Evolutionary conservation across 2,888 invertebrate genomes (phyloP).

Genomic region (Tipula unca): DNA sequence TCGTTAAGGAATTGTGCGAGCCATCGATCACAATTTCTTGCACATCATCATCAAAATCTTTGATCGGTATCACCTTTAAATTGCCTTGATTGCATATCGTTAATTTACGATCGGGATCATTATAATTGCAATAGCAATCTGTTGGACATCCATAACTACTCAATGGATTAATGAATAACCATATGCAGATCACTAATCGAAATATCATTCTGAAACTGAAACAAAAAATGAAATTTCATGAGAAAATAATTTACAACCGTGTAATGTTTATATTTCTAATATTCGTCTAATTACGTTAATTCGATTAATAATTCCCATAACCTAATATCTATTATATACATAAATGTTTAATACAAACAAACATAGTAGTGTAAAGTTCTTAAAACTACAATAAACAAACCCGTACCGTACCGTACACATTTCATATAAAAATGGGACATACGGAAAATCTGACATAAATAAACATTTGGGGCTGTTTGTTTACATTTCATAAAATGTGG

Average conservation of each 20-base stretch:
- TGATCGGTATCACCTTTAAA: constrained; percentile 46
- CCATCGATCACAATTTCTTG: constrained; percentile 60
- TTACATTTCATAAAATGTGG: not conserved
- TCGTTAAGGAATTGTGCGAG: constrained; percentile 57
- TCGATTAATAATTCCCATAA: not conserved
- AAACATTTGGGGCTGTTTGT: not conserved
- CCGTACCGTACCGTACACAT: not conserved
- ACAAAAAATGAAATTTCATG: not conserved
- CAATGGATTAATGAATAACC: not conserved
- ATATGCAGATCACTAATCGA: not conserved
- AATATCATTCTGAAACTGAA: not conserved
- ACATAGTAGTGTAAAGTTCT: not conserved
- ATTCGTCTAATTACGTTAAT: not conserved
- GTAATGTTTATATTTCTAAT: not conserved
- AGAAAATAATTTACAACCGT: not conserved
- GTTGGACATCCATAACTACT: not conserved
- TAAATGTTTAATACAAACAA: not conserved
- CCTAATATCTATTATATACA: not conserved
- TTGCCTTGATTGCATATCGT: not conserved
- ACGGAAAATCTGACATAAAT: not conserved
- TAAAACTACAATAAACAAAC: constrained; percentile 1
- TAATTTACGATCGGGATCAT: not conserved
- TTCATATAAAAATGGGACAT: not conserved
- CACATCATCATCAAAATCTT: constrained; percentile 53
- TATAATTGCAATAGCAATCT: not conserved